Evolutionary conservation across 2,797 vertebrate genomes (phyloP).

Genomic region (Hippocampus kuda): DNA sequence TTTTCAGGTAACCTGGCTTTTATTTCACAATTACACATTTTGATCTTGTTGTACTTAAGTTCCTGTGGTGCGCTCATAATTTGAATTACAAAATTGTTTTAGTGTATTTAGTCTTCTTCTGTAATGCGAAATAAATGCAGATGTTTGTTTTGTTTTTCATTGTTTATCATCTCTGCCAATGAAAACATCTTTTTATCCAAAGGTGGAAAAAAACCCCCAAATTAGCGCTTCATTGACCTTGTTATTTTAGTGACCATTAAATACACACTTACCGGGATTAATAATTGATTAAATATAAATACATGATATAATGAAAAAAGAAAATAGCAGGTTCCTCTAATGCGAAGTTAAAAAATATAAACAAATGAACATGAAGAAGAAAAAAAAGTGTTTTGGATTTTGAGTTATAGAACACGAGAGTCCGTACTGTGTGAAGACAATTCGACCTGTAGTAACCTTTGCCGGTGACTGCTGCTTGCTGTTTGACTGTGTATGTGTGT

Average conservation of each 20-base stretch:
- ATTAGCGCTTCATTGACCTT: neutral
- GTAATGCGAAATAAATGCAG: neutral
- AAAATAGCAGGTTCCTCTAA: neutral
- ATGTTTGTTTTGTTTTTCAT: neutral
- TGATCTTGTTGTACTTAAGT: neutral
- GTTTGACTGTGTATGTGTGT: neutral
- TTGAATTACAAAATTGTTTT: neutral
- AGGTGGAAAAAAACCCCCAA: neutral
- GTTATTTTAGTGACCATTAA: neutral
- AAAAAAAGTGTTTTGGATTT: too few relatives aligned
- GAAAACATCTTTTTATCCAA: neutral
- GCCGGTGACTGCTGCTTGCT: neutral
- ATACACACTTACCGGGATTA: neutral
- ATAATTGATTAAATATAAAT: neutral
- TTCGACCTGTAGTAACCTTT: conserved; percentile 60
- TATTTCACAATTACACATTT: neutral
- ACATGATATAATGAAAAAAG: neutral
- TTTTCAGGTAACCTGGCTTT: neutral
- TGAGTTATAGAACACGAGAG: neutral
- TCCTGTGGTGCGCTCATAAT: neutral
- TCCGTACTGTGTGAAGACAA: neutral
- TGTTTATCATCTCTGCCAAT: neutral
- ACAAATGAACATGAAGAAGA: neutral
- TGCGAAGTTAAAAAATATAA: neutral
- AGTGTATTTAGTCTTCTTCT: neutral